phyloP scores from a whole-genome alignment of 1,140 invertebrate species.

The Drosophila pachea region DNA sequence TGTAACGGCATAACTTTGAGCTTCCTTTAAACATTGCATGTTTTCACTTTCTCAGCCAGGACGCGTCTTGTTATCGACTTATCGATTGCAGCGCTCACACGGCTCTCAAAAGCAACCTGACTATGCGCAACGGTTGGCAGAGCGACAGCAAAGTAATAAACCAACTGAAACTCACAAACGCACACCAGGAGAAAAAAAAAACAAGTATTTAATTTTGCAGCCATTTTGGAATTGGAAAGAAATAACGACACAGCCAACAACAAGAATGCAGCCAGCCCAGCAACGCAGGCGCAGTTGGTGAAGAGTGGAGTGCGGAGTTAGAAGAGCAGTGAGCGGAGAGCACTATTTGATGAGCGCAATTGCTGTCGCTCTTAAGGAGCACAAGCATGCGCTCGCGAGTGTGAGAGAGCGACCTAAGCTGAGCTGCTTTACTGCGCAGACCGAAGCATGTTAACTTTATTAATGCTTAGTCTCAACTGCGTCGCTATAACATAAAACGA shows the following conservation, averaged over 20 bases:
- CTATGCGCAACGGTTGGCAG: constrained; percentile 7
- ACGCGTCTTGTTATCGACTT: constrained; percentile 23
- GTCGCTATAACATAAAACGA: too few relatives aligned
- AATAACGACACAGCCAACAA: constrained; percentile 45
- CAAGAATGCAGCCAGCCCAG: constrained; percentile 35
- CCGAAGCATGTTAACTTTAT: neutral
- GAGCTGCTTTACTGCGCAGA: neutral
- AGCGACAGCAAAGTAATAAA: constrained; percentile 20
- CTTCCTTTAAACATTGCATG: neutral
- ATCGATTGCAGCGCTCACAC: constrained; percentile 20
- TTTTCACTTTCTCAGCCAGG: constrained; percentile 30
- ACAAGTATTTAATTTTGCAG: constrained; percentile 51
- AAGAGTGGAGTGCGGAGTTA: neutral
- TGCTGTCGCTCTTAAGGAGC: constrained; percentile 27
- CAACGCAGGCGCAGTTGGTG: constrained; percentile 32
- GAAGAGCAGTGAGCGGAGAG: constrained; percentile 4
- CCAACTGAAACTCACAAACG: neutral
- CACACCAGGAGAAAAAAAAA: constrained; percentile 10
- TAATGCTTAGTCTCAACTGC: neutral
- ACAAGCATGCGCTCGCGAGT: neutral
- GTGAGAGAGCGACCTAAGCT: too few relatives aligned
- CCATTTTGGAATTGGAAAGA: constrained; percentile 51
- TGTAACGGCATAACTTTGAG: neutral
- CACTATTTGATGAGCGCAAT: constrained; percentile 18
- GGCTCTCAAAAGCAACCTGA: constrained; percentile 21